Percentiles rank a stretch among this genome's conserved stretches.
Evolutionary conservation across 2,113 vertebrate species (phyloP).

Genomic region (Anolis sagrei): DNA sequence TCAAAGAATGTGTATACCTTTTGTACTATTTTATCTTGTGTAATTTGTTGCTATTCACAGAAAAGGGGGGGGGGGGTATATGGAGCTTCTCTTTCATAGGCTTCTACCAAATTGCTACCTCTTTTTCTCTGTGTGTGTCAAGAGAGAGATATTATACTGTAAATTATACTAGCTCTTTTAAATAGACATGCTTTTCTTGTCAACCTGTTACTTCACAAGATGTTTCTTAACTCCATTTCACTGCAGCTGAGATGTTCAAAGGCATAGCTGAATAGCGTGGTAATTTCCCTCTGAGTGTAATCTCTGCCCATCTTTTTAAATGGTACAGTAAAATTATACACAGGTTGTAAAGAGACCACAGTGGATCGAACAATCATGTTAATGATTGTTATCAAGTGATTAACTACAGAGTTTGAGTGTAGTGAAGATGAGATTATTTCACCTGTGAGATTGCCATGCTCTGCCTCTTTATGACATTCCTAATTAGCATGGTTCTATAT

Average conservation of each 20-base stretch:
- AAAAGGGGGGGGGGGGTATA: neutral
- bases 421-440: constrained; percentile 57
- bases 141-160: neutral
- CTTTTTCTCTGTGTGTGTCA: too few relatives aligned
- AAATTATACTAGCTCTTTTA: constrained; percentile 19
- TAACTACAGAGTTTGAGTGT: constrained; percentile 49
- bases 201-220: constrained; percentile 16
- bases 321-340: constrained; percentile 64
- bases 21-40: neutral
- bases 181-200: constrained; percentile 19
- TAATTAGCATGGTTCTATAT: constrained; percentile 45
- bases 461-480: constrained; percentile 37
- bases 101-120: constrained; percentile 27
- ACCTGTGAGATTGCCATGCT: constrained; percentile 42
- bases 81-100: constrained; percentile 13
- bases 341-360: constrained; percentile 52
- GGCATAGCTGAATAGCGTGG: constrained; percentile 38
- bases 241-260: constrained; percentile 36
- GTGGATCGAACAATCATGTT: constrained; percentile 62
- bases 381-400: constrained; percentile 64
- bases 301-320: constrained; percentile 58
- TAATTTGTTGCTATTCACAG: constrained; percentile 18
- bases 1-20: constrained; percentile 8
- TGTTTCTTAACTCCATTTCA: constrained; percentile 24
- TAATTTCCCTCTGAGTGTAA: constrained; percentile 57